A percentile compares a stretch with the other conserved stretches of the same genome.
These are phyloP conservation scores for Chironomus tepperi DNA, from an alignment of 1,140 invertebrate species.

Conservation along the genomic window DNA sequence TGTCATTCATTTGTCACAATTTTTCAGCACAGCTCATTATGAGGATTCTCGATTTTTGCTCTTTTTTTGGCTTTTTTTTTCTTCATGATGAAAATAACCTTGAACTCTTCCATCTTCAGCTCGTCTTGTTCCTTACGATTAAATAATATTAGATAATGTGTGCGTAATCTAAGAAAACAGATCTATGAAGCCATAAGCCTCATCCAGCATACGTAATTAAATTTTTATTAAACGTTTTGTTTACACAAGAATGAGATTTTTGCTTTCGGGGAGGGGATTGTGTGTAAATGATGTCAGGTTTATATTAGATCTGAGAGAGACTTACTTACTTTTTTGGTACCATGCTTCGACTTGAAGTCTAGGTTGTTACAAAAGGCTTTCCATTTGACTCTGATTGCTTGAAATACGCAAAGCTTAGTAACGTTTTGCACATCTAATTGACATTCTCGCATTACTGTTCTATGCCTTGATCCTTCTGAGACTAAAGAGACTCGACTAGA, in stretches of 20 bases:
- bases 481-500: too few relatives aligned
- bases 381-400: too few relatives aligned
- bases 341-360: too few relatives aligned
- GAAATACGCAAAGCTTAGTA: too few relatives aligned
- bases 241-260: background rate
- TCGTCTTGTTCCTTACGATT: background rate
- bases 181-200: background rate
- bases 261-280: background rate
- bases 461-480: too few relatives aligned
- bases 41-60: background rate
- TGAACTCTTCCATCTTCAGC: background rate
- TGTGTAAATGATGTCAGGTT: too few relatives aligned
- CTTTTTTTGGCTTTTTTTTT: too few relatives aligned
- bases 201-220: conserved; percentile 2
- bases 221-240: conserved; percentile 15
- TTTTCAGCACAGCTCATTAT: background rate
- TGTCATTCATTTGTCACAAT: conserved; percentile 7
- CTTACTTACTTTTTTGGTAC: too few relatives aligned
- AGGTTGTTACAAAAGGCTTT: too few relatives aligned
- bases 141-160: background rate
- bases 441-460: too few relatives aligned
- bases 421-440: too few relatives aligned
- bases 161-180: background rate
- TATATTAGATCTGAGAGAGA: too few relatives aligned
- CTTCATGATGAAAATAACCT: background rate